These are phyloP conservation scores for Yasuhikotakia modesta DNA, from an alignment of 2,797 vertebrate species.

Conservation along the genomic window DNA sequence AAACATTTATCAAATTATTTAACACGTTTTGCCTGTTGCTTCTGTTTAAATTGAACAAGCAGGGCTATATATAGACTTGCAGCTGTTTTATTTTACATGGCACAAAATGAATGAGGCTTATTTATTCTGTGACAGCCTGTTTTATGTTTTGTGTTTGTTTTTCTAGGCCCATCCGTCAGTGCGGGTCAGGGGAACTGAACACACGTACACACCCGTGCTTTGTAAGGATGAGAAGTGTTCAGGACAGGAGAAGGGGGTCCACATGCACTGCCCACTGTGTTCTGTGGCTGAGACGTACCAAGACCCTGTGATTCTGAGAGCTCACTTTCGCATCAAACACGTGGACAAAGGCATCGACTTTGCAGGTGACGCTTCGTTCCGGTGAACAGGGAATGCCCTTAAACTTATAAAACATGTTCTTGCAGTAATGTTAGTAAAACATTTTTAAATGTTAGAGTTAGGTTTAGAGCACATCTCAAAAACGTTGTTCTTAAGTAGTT, in stretches of 20 bases:
- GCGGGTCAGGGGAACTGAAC: constrained; percentile 61
- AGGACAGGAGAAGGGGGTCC: constrained; percentile 57
- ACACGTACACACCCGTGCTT: constrained; percentile 62
- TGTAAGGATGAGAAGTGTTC: constrained; percentile 66
- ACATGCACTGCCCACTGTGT: constrained; percentile 66
- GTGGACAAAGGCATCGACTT: constrained; percentile 66
- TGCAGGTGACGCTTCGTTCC: constrained; percentile 54
- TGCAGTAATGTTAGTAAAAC: too few species aligned
- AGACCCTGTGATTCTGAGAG: constrained; percentile 62
- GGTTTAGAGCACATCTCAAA: too few species aligned
- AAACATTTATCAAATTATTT: too few species aligned
- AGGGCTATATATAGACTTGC: background rate
- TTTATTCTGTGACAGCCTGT: too few species aligned
- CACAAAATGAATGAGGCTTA: too few species aligned
- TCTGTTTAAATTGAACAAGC: background rate
- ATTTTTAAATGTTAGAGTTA: too few species aligned
- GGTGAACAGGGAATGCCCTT: too few species aligned
- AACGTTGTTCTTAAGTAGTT: too few species aligned
- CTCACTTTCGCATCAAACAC: constrained; percentile 65
- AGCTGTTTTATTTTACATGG: background rate
- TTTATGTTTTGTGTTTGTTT: background rate
- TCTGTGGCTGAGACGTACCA: constrained; percentile 60
- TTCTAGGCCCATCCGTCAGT: constrained; percentile 62
- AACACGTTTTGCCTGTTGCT: background rate
- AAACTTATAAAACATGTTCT: too few species aligned